Base-by-base conservation (phyloP, 2,888 invertebrate genomes). In the Formica aserva region DNA sequence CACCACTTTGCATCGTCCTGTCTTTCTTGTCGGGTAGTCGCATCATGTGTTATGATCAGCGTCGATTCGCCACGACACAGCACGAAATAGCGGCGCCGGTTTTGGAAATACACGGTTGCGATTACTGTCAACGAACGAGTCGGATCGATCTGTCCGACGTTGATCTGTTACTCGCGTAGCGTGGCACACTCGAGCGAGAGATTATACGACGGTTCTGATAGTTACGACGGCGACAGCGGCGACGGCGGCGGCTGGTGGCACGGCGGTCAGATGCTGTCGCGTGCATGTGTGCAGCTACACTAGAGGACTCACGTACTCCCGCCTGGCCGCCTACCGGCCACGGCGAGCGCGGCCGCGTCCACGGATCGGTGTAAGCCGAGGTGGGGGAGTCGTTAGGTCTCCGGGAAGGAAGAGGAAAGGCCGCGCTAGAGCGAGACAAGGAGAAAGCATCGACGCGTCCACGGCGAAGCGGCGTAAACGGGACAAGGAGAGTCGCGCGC, bases 201-300 rank as follows among this genome's bases (percentile, higher is more conserved):
- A 78, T 80, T 85, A 85, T 89, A 82, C 89, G 88, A 84, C 88
- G 88, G 72, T 29, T 52, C 52, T 52, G 45, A 63, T 82, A 83
- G 88, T 85, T 83, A 84, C 88, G 62, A 57, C n/a, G 52, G 45
- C 63, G 26, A 72, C 85, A 69, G 35, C 86, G 80, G 35, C 80
- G 75, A 82, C 71, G 72, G 82, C 80, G 75, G 82, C 86, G 83
- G 66, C 85, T 86, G 87, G 85, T 86, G 84, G 72, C 86, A 85
- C 89, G 85, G 83, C 91, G 92, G 91, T 92, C 92, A 92, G 94
- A 94, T 94, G 94, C 93, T 93, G 92, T 94, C 94, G 94, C 94
- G 93, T 93, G 94, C 94, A 94, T 93, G 94, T 93, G 94, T 94
- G 94, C 94, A 94, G 94, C 94, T 93, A 94, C 94, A 94, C 94